Conservation (phyloP, 2,888 invertebrate species). For the Augiades crinisus region DNA sequence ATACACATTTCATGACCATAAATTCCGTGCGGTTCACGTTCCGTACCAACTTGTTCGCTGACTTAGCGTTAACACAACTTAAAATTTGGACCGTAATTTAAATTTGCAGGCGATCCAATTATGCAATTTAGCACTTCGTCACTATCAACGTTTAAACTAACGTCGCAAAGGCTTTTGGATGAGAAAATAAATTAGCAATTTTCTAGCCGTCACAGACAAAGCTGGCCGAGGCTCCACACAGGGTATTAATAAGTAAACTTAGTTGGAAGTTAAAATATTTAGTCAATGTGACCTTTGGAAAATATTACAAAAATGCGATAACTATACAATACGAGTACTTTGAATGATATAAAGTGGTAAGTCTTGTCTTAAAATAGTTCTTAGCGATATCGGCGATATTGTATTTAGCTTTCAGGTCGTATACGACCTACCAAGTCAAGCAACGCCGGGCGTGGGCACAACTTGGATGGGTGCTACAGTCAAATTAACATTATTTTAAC, state of each 20-base stretch:
- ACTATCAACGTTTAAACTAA: conserved; percentile 28
- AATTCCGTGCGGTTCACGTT: neutral
- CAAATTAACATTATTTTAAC: too few species aligned
- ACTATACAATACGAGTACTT: too few species aligned
- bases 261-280: too few species aligned
- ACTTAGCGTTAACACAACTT: conserved; percentile 48
- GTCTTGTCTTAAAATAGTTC: too few species aligned
- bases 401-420: too few species aligned
- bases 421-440: too few species aligned
- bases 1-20: neutral
- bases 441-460: too few species aligned
- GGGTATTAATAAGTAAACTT: neutral
- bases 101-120: conserved; percentile 51
- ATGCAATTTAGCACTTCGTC: conserved; percentile 46
- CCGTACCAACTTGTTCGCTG: conserved; percentile 28
- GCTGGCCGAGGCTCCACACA: neutral
- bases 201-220: conserved; percentile 5
- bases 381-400: too few species aligned
- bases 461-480: too few species aligned
- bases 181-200: conserved; percentile 21
- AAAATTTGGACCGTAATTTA: conserved; percentile 55
- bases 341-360: too few species aligned
- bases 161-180: conserved; percentile 20
- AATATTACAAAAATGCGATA: too few species aligned
- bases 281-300: too few species aligned